Evolutionary conservation across 2,888 invertebrate species (phyloP).

Genomic region (Neoaliturus tenellus): DNA sequence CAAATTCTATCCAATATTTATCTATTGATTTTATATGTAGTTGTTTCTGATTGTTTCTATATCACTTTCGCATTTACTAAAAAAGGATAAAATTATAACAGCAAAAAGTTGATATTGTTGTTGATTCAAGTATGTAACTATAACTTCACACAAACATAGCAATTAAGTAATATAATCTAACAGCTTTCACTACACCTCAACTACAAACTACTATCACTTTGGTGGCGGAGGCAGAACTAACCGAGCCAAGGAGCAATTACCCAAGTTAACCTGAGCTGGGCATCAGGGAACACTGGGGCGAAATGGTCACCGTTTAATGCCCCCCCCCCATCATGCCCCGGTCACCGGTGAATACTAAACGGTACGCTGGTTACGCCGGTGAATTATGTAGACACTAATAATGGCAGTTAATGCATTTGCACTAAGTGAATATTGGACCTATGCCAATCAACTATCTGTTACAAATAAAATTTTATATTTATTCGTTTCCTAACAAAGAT

Average conservation of each 20-base stretch:
- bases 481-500: no score
- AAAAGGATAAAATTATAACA: no score
- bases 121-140: no score
- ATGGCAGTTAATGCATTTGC: neutral
- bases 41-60: no score
- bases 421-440: neutral
- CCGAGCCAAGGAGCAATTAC: neutral
- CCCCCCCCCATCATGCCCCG: neutral
- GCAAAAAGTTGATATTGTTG: no score
- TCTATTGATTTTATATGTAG: no score
- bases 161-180: no score
- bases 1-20: no score
- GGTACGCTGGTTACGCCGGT: neutral
- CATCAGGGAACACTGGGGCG: neutral
- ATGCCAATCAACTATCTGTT: neutral
- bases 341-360: neutral
- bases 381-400: neutral
- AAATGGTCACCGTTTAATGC: neutral
- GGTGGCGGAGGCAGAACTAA: neutral
- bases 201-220: no score
- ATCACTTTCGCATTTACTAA: no score
- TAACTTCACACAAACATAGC: no score
- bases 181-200: no score
- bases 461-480: neutral
- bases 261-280: conserved; percentile 2